Evolutionary conservation across 2,888 invertebrate species (phyloP).

Genomic region (Aromia moschata): DNA sequence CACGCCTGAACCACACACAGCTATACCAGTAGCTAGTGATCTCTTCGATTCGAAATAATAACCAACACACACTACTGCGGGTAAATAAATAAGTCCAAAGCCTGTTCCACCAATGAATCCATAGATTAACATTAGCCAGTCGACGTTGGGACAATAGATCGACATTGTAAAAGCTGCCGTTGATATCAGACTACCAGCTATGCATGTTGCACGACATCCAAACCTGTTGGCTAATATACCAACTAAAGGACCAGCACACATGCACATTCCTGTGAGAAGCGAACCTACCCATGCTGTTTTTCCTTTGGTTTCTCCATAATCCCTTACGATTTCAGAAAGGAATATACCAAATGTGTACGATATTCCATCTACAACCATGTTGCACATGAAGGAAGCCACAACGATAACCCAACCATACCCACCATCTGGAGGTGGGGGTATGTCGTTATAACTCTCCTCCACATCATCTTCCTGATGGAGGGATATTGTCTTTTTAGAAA

Average conservation of each 20-base stretch:
- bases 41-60: slow-evolving; percentile 97
- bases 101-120: slow-evolving; percentile 70
- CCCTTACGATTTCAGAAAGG: slow-evolving; percentile 78
- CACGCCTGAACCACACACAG: slow-evolving; percentile 95
- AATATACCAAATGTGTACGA: slow-evolving; percentile 98
- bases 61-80: slow-evolving; percentile 95
- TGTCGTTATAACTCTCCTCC: slow-evolving; percentile 76
- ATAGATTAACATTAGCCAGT: slow-evolving; percentile 90
- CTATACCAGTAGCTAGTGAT: slow-evolving; percentile 92
- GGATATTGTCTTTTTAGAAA: background rate
- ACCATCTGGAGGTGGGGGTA: slow-evolving; percentile 89
- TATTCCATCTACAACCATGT: slow-evolving; percentile 97
- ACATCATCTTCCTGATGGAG: slow-evolving; percentile 62
- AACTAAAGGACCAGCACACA: slow-evolving; percentile 93
- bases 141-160: slow-evolving; percentile 84
- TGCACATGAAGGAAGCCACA: slow-evolving; percentile 95
- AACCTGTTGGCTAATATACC: slow-evolving; percentile 95
- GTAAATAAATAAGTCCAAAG: slow-evolving; percentile 68
- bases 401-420: slow-evolving; percentile 96
- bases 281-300: slow-evolving; percentile 95
- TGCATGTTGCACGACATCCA: slow-evolving; percentile 93
- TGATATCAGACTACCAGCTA: slow-evolving; percentile 88
- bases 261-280: slow-evolving; percentile 92
- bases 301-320: slow-evolving; percentile 88
- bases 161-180: slow-evolving; percentile 86